These are phyloP conservation scores for Echinarachnius parma DNA, from an alignment of 53 echinoderm and acorn worm species.

Conservation along the genomic window DNA sequence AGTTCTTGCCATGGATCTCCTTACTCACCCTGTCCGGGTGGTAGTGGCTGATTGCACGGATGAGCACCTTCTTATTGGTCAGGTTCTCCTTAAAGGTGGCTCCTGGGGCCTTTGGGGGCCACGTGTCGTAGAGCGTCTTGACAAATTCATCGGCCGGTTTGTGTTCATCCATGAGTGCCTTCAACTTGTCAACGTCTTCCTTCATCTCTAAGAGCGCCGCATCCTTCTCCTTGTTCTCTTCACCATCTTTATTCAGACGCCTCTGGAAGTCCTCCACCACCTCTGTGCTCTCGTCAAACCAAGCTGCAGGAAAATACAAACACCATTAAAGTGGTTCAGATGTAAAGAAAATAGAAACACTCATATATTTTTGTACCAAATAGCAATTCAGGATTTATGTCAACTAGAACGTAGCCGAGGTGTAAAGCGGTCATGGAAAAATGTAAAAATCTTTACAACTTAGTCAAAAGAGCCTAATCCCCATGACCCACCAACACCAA, in stretches of 20 bases:
- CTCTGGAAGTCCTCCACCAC: slow-evolving; percentile 25
- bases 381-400: too few relatives aligned
- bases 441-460: too few relatives aligned
- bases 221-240: slow-evolving; percentile 14
- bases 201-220: slow-evolving; percentile 12
- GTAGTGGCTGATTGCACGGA: slow-evolving; percentile 38
- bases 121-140: slow-evolving; percentile 16
- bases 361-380: too few relatives aligned
- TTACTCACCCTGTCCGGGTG: slow-evolving; percentile 41
- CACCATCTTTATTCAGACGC: slow-evolving; percentile 5
- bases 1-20: slow-evolving; percentile 43
- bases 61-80: slow-evolving; percentile 26
- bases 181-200: slow-evolving; percentile 9
- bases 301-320: neutral
- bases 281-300: slow-evolving; percentile 16
- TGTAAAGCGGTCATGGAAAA: too few relatives aligned
- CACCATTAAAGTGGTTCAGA: too few relatives aligned
- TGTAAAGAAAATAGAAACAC: too few relatives aligned
- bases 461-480: too few relatives aligned
- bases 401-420: too few relatives aligned
- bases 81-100: slow-evolving; percentile 8
- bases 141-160: slow-evolving; percentile 25
- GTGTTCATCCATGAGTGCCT: neutral
- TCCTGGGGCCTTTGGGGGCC: slow-evolving; percentile 31
- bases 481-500: too few relatives aligned